A percentile compares a stretch with the other conserved stretches of the same genome.
Evolutionary conservation across 2,888 invertebrate genomes (phyloP).

Genomic region (Dryocosmus kuriphilus): DNA sequence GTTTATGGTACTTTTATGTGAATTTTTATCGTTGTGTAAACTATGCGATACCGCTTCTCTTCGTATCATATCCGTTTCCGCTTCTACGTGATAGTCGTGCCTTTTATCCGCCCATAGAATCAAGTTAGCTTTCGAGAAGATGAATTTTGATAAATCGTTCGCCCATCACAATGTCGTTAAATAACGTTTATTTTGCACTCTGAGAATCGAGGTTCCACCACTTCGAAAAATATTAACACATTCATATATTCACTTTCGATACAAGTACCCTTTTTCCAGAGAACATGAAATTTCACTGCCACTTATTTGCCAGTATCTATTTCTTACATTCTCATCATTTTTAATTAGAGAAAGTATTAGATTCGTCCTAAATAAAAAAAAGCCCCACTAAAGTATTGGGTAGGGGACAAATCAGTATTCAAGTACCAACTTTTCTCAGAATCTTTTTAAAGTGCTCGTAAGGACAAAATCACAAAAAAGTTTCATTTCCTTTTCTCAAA

Average conservation of each 20-base stretch:
- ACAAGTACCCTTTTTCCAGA: background rate
- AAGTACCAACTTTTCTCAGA: too few relatives aligned
- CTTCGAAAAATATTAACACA: background rate
- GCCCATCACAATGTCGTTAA: background rate
- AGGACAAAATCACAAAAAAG: too few relatives aligned
- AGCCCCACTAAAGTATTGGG: too few relatives aligned
- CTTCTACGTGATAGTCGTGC: conserved; percentile 59
- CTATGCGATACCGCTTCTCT: conserved; percentile 64
- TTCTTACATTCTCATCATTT: background rate
- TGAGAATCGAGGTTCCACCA: background rate
- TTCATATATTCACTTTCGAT: background rate
- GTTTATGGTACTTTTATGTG: conserved; percentile 72
- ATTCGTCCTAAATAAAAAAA: too few relatives aligned
- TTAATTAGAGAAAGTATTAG: too few relatives aligned
- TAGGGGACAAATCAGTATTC: too few relatives aligned
- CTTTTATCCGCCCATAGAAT: conserved; percentile 62
- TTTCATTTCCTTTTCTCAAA: too few relatives aligned
- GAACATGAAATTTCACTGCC: background rate
- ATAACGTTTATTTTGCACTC: background rate
- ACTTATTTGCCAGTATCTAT: background rate
- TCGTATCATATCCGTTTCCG: conserved; percentile 64
- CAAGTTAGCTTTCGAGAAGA: conserved; percentile 62
- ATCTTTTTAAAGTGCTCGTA: too few relatives aligned
- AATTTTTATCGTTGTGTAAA: conserved; percentile 73
- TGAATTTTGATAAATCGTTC: conserved; percentile 67